Percentiles rank a stretch among this genome's conserved stretches.
These are phyloP conservation scores for Meiosimyza platycephala DNA, from an alignment of 2,888 invertebrate species.

Conservation along the genomic window DNA sequence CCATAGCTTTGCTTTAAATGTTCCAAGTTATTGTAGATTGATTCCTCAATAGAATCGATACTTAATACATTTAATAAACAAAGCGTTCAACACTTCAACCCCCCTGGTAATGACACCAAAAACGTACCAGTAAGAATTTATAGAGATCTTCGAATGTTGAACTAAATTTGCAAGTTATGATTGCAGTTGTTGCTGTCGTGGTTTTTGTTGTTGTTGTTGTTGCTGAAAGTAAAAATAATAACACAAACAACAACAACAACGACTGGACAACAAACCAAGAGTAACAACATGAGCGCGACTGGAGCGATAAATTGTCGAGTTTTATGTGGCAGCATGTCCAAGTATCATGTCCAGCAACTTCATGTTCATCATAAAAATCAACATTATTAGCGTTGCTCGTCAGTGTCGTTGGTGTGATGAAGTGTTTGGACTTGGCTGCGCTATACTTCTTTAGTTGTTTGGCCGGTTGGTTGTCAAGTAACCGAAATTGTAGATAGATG, in stretches of 20 bases:
- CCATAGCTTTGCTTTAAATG: no score
- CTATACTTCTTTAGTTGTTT: no score
- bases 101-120: background rate
- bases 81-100: background rate
- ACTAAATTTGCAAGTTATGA: constrained; percentile 8
- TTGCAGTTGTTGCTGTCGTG: background rate
- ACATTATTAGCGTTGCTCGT: constrained; percentile 22
- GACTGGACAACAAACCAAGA: constrained; percentile 3
- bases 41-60: no score
- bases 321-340: constrained; percentile 23
- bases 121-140: background rate
- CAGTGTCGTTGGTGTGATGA: background rate
- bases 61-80: background rate
- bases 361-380: constrained; percentile 35
- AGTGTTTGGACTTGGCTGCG: background rate
- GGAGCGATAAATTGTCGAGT: constrained; percentile 25
- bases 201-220: background rate
- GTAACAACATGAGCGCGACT: constrained; percentile 2
- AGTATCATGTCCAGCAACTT: constrained; percentile 31
- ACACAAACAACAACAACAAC: background rate
- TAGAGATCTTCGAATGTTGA: background rate
- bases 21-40: no score
- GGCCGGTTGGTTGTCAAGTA: no score
- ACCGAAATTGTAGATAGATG: no score
- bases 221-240: constrained; percentile 14